Percentiles rank a stretch among this genome's conserved stretches.
Evolutionary conservation across 2,113 vertebrate genomes (phyloP).

Genomic region (Zapornia atra): DNA sequence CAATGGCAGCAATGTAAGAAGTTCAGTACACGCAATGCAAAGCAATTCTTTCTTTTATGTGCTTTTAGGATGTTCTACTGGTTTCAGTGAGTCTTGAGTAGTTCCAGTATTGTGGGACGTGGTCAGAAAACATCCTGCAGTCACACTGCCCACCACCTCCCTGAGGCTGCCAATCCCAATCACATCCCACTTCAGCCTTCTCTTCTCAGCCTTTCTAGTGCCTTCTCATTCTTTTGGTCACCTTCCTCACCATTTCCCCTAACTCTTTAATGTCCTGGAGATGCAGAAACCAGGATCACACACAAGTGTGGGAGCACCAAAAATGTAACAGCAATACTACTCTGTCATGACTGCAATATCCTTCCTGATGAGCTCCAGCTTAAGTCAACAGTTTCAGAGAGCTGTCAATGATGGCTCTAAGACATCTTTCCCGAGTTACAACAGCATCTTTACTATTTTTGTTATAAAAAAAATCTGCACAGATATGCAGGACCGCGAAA

Average conservation of each 20-base stretch:
- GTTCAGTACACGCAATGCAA: not conserved
- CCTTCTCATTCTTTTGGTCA: not conserved
- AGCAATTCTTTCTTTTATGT: not conserved
- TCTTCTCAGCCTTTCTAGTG: not conserved
- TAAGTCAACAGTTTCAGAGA: not conserved
- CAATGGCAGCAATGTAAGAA: not conserved
- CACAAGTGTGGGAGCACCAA: not conserved
- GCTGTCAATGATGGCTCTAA: not conserved
- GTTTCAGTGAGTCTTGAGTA: not conserved
- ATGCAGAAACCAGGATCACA: not conserved
- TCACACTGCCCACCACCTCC: not conserved
- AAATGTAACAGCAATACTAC: not conserved
- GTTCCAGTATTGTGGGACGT: not conserved
- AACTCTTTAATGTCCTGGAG: not conserved
- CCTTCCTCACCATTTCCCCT: not conserved
- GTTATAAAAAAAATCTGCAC: not conserved
- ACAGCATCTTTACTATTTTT: not conserved
- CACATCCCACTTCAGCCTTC: not conserved
- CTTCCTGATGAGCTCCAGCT: not conserved
- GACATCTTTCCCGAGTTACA: not conserved
- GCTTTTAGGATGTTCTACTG: not conserved
- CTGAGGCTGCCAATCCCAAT: not conserved
- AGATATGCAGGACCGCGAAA: not conserved
- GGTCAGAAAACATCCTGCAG: not conserved
- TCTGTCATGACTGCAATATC: not conserved